Evolutionary conservation across 2,113 vertebrate genomes (phyloP), one percentile per base, ranked within the genome.

Genomic region (Isichthys henryi): DNA sequence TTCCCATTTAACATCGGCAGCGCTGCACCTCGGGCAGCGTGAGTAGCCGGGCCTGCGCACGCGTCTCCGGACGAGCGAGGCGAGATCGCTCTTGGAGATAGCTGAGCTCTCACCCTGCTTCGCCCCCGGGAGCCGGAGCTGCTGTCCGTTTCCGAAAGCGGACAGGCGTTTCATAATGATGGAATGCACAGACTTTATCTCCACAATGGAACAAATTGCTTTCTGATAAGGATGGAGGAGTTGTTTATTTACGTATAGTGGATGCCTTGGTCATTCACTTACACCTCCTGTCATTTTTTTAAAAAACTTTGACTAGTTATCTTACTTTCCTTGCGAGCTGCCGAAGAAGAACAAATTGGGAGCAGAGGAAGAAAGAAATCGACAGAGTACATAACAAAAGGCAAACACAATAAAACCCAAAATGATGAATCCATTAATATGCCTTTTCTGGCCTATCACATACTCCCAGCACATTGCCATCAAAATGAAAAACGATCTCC

Each of bases 151-250:
- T 89, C 88, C 53, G 88, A 88, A 83, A 45, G 77, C 86, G 88
- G 90, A 91, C 88, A 90, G 88, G 86, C 88, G 82, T 91, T 92
- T 91, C 91, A 91, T 92, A 92, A 92, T 92, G 92, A 91, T 91
- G 88, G 90, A 92, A 90, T 87, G 88, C 91, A 88, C 43, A 46
- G 88, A 90, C 90, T 90, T 91, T 91, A 91, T 90, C 88, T 89
- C 90, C 86, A 88, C 90, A 89, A 86, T 52, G 43, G 62, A 91
- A 92, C 92, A 93, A 93, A 93, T 93, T 92, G 91, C 92, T 93
- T 92, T 91, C 91, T 90, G 91, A 92, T 93, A 92, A 92, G 90
- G 90, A 91, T 90, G 39, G 90, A 91, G 90, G 89, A 90, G 85
- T 88, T 91, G 90, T 90, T 93, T 91, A 91, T 90, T 92, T 90